Conservation (phyloP, 2,797 vertebrate species). For the Miopithecus talapoin region DNA sequence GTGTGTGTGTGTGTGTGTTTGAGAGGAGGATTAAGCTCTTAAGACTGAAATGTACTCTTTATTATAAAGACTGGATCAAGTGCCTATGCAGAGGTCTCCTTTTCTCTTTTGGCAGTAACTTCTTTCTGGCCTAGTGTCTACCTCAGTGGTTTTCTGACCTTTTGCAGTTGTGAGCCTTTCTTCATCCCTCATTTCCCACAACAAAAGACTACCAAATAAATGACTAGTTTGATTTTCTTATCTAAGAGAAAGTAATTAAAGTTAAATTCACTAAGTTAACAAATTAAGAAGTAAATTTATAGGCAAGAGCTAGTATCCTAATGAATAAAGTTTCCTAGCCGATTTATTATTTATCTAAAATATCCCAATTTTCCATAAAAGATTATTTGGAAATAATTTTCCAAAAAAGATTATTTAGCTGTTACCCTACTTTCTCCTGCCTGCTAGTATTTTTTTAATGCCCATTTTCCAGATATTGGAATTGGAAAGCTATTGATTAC, state of each 20-base stretch:
- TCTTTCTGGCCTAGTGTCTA: not conserved
- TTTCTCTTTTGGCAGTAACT: not conserved
- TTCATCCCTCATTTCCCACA: not conserved
- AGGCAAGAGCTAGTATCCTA: not conserved
- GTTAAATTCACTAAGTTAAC: not conserved
- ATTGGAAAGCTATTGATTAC: not conserved
- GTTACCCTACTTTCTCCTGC: not conserved
- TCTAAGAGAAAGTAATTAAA: conserved; percentile 18
- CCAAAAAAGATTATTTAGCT: not conserved
- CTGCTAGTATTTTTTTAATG: not conserved
- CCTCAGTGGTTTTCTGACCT: not conserved
- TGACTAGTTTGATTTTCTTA: conserved; percentile 7
- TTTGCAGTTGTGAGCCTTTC: not conserved
- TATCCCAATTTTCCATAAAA: not conserved
- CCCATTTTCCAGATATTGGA: conserved; percentile 32
- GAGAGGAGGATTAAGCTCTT: not conserved
- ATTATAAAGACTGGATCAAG: not conserved
- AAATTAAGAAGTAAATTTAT: not conserved
- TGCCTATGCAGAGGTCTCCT: not conserved
- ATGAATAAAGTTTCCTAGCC: conserved; percentile 9
- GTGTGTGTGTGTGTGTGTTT: not conserved
- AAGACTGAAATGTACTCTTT: not conserved
- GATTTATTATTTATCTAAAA: conserved; percentile 15
- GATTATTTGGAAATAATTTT: not conserved
- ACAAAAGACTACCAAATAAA: not conserved